Evolutionary conservation across 2,113 vertebrate genomes (phyloP), one percentile per base, ranked within the genome.

Genomic region (Silurus meridionalis): DNA sequence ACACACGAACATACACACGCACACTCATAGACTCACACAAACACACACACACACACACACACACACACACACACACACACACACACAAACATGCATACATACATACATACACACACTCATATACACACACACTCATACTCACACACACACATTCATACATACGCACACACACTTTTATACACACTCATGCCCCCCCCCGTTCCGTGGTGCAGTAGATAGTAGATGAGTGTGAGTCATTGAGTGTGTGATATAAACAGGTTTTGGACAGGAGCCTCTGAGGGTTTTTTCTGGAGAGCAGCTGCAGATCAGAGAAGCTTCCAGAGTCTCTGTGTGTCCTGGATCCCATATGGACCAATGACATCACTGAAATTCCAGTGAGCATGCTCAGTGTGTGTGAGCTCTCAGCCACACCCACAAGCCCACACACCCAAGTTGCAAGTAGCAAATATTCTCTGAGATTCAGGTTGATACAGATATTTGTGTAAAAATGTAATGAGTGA

Each of bases 221-320:
- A 52, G 6, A 25, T 23, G 5, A 77, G 74, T 13, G 48, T 11
- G 55, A 77, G 74, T n/a, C 52, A 55, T 52, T 61, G 37, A 53
- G 78, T 80, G 17, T 2, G 4, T 0, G 0, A 11, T 61, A 61
- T 61, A 80, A 46, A 80, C 57, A 80, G 57, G 37, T 21, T 60
- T 46, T 60, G n/a, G 28, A 80, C 1, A 3, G 78, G 25, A 61
- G 15, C 23, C 50, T 55, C 52, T 78, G 52, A 55, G 2, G 64
- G 88, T 88, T 80, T 91, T 93, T 94, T 93, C 88, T 88, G 87
- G 80, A 83, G 80, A 81, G 89, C 91, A 91, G 91, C 90, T 91
- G 90, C 11, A n/a, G 13, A 92, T 87, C 86, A 88, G 80, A 88
- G 91, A 94, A 91, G 82, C 88, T 93, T 94, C 93, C 87, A 91